Evolutionary conservation across 2,797 vertebrate species (phyloP), one percentile per base, ranked within the genome.

Genomic region (Typhlichthys eigenmanni): DNA sequence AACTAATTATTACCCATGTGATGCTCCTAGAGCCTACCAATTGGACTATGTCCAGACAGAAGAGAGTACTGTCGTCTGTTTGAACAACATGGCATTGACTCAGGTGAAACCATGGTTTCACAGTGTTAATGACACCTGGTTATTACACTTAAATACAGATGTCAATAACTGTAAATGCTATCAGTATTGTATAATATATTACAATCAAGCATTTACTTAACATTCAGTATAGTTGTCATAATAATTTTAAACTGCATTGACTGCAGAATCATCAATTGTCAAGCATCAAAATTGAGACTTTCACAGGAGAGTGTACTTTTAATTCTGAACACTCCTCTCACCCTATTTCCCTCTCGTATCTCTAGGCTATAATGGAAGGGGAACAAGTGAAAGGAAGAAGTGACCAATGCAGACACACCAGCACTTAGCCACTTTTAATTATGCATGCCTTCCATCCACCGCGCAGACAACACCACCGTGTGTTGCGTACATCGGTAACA

Each of bases 401-500:
- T 68, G 68, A 75, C 81, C 71, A 62, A 60, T 74, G 58, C 53
- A 73, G 59, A 63, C 67, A 63, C 69, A 78, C 49, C 68, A 68
- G 83, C 88, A 90, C 87, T 90, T 86, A 76, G 79, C 49, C 72
- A 74, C 72, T 88, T 90, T 91, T 87, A 91, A 92, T 92, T 90
- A 90, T 90, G 86, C 69, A 90, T 91, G 82, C 69, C 76, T 79
- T 78, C 69, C 70, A 57, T 75, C 64, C 63, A n/a, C 24, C 62
- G 71, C 56, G 81, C 79, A 84, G 88, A 87, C 79, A 91, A 75
- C 69, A 64, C 72, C 63, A 38, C 68, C 43, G 71, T 69, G 71
- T 58, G 65, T 57, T 29, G 24, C 24, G 24, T 4, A 29, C 24
- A 29, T 29, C 24, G 3, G 3, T 29, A 29, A 29, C 24, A 29